Evolutionary conservation across 2,888 invertebrate species (phyloP), one percentile per base, ranked within the genome.

Genomic region (Cerastis rubricosa): DNA sequence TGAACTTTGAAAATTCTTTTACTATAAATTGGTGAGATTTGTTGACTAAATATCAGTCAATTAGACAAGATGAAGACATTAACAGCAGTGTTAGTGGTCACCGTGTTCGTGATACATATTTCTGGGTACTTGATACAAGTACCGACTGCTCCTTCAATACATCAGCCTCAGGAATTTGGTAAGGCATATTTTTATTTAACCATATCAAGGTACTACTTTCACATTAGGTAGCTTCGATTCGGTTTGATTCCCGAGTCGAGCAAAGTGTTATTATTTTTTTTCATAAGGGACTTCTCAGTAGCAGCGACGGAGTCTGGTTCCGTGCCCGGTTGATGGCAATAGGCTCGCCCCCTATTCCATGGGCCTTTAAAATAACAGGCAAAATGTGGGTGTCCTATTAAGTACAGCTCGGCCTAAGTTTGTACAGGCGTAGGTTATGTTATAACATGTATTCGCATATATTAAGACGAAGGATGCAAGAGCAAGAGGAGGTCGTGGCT

Each of bases 81-180:
- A 89, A 90, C 91, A 91, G 80, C 94, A 75, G 47, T 92, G 64
- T 69, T 93, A 43, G 67, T 92, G 14, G 83, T 87, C 43, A 69
- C 77, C 11, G 59, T 82, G 35, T 70, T 88, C 2, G 61, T 91
- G 19, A 85, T 90, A n/a, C 85, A 89, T 49, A 85, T 87, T 12
- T 90, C 90, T 1, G 94, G 94, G 72, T 96, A 93, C 77, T 87
- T 96, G 7, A 96, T 96, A 67, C 95, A 94, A 82, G 92, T 95
- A 19, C 95, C 95, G 4, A 92, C 90, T 9, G 76, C 80, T 25
- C 88, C 92, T 12, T 64, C 63, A 35, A 73, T 81, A 40, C 76
- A 82, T 14, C 79, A 80, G 29, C 80, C 87, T 57, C 57, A 17
- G 19, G 68, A 74, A 64, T 68, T 78, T 35, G 87, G 89, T 90